phyloP scores from a whole-genome alignment of 1,140 invertebrate genomes.

The Aethina tumida region DNA sequence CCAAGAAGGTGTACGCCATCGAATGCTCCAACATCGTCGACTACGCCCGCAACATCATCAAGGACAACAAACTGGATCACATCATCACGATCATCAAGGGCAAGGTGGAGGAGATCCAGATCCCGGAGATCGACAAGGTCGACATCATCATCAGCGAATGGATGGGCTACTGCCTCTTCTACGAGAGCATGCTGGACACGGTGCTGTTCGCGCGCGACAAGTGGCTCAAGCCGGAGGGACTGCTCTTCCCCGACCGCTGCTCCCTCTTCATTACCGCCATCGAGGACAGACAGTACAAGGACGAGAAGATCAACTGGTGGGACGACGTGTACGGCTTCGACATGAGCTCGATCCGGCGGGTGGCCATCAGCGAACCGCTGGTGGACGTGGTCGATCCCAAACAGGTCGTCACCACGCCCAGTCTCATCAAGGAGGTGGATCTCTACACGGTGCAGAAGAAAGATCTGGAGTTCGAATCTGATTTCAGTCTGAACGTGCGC shows the following conservation, averaged over 20 bases:
- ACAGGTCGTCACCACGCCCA: conserved; percentile 84
- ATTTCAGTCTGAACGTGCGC: conserved; percentile 67
- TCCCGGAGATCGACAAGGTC: conserved; percentile 73
- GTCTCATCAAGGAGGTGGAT: conserved; percentile 89
- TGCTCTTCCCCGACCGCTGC: conserved; percentile 82
- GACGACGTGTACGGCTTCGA: conserved; percentile 99
- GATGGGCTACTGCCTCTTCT: conserved; percentile 99
- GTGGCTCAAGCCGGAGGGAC: conserved; percentile 75
- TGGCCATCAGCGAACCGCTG: conserved; percentile 91
- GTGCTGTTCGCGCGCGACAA: conserved; percentile 91
- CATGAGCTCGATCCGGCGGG: conserved; percentile 87
- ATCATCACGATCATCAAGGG: conserved; percentile 91
- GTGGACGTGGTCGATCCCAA: conserved; percentile 98
- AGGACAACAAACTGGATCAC: conserved; percentile 69
- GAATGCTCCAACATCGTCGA: conserved; percentile 97
- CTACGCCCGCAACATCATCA: conserved; percentile 88
- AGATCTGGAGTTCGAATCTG: conserved; percentile 86
- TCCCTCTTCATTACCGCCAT: conserved; percentile 89
- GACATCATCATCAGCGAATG: conserved; percentile 99
- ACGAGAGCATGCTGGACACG: conserved; percentile 95
- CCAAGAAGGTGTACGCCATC: conserved; percentile 84
- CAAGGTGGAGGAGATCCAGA: conserved; percentile 76
- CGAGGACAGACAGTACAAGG: conserved; percentile 98
- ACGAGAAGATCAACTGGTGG: conserved; percentile 99
- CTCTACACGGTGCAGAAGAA: conserved; percentile 93